These are phyloP conservation scores for Caenorhabditis macrosperma DNA, from an alignment of 2,888 invertebrate genomes.

Conservation along the genomic window DNA sequence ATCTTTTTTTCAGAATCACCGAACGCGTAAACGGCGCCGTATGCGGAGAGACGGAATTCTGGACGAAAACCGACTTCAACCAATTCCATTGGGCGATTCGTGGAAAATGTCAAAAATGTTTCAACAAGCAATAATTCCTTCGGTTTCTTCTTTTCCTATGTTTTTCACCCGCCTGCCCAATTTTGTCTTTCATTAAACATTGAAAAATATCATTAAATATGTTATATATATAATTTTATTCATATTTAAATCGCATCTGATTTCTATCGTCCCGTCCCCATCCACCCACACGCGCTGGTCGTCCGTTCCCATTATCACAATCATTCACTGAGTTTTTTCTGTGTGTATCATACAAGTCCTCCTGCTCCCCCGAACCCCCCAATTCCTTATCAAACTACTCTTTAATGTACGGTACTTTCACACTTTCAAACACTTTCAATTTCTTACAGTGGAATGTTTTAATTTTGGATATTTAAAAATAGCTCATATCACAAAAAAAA, in stretches of 20 bases:
- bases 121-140: constrained; percentile 38
- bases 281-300: constrained; percentile 28
- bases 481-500: no score
- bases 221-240: no score
- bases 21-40: constrained; percentile 70
- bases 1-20: constrained; percentile 63
- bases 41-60: constrained; percentile 70
- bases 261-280: not conserved
- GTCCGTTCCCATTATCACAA: no score
- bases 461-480: no score
- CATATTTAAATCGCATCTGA: not conserved
- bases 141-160: not conserved
- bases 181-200: not conserved
- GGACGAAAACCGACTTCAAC: constrained; percentile 74
- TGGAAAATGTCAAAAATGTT: constrained; percentile 71
- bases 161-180: not conserved
- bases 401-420: no score
- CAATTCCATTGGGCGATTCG: constrained; percentile 77
- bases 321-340: no score
- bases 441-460: no score
- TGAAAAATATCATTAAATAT: constrained; percentile 12
- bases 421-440: no score
- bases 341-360: no score
- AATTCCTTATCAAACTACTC: no score
- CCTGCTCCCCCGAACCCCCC: no score